phyloP scores from a whole-genome alignment of 2,113 vertebrate genomes.

The Melanotaenia duboulayi region DNA sequence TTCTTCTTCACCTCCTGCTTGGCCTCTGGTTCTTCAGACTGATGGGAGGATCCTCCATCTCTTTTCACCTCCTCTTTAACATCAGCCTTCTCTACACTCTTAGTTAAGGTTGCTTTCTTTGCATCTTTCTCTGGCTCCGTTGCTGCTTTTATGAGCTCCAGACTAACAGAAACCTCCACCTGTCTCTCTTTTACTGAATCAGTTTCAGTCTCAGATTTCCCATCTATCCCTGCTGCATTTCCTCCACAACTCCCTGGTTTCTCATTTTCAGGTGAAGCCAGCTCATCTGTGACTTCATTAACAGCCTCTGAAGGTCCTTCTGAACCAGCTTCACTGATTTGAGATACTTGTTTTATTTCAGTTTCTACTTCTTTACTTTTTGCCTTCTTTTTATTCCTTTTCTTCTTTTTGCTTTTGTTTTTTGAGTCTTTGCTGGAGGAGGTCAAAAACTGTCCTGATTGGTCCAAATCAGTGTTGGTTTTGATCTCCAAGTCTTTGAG shows the following conservation, averaged over 20 bases:
- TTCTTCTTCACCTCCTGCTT: conserved; percentile 47
- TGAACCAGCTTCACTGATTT: conserved; percentile 13
- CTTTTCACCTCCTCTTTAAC: conserved; percentile 25
- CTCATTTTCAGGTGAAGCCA: too few relatives aligned
- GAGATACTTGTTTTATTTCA: conserved; percentile 26
- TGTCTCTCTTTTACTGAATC: conserved; percentile 14
- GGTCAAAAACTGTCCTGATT: neutral
- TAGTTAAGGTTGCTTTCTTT: neutral
- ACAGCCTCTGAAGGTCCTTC: neutral
- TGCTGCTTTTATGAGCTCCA: neutral
- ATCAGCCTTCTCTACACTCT: conserved; percentile 20
- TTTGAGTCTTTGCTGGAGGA: conserved; percentile 39
- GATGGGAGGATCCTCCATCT: conserved; percentile 20
- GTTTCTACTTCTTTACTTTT: conserved; percentile 61
- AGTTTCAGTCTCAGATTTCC: neutral
- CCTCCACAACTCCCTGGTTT: neutral
- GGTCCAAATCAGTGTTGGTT: conserved; percentile 6
- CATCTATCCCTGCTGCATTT: conserved; percentile 3
- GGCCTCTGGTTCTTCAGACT: conserved; percentile 16
- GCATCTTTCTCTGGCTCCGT: conserved; percentile 22
- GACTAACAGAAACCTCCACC: conserved; percentile 3
- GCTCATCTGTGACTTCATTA: neutral
- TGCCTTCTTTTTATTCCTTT: conserved; percentile 73
- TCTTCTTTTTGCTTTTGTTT: conserved; percentile 77
- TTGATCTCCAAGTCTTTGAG: neutral